Evolutionary conservation across 2,888 invertebrate genomes (phyloP), one percentile per base, ranked within the genome.

Genomic region (Vanessa cardui): DNA sequence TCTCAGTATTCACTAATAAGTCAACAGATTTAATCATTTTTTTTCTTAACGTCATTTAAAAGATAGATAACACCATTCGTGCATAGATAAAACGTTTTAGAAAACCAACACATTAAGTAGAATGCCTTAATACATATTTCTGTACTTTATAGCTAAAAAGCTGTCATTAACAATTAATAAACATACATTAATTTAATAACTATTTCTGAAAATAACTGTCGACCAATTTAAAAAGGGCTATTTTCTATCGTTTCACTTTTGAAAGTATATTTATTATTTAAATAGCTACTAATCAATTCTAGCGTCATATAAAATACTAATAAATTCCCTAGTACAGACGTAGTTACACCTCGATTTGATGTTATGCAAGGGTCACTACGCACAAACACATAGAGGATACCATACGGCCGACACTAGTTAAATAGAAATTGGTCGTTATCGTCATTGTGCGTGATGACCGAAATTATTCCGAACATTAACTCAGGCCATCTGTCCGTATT

Each of bases 251-350:
- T 63, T 63, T 69, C 54, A 58, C 44, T 54, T 50, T 54, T 50
- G 60, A 66, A 56, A 39, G 20, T 56, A 56, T 12, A 12, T 5
- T 33, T 56, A 56, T 39, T 18, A 8, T 56, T 56, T 39, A 7
- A 56, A 33, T 33, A 56, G 26, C 54, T 52, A 47, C 54, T 70
- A 70, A 26, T 62, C 62, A 70, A 66, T 62, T 62, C 70, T 70
- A 70, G 70, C 67, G 62, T 68, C 62, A 68, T 68, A 64, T 61
- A 62, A 62, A 70, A 70, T 62, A 62, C 62, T 68, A 70, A 39
- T 26, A 70, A 65, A 62, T 62, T 65, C 21, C 44, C 62, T 44
- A 62, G 62, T 65, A 71, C 52, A 16, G 44, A 62, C 33, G 44
- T 64, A 49, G 20, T 49, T 62, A 62, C 58, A 49, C 58, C 31